These are phyloP conservation scores for Ceuthmochares aereus DNA, from an alignment of 2,113 vertebrate genomes.

Conservation along the genomic window DNA sequence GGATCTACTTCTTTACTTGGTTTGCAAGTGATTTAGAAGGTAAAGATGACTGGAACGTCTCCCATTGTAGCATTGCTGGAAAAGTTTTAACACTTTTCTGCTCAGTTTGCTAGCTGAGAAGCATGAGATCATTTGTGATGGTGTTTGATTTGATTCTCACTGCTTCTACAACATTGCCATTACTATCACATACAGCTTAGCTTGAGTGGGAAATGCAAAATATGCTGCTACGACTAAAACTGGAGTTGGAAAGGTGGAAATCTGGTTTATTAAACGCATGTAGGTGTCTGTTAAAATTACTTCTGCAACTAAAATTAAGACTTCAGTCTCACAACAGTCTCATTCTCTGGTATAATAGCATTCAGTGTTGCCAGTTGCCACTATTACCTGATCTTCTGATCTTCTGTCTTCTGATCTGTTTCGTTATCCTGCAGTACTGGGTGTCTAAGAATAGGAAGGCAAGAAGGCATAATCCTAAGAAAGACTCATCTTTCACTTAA, in stretches of 20 bases:
- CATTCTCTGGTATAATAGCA: neutral
- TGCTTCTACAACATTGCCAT: neutral
- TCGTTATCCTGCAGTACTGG: neutral
- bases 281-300: neutral
- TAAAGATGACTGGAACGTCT: neutral
- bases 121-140: fast-evolving
- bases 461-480: neutral
- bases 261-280: neutral
- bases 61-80: neutral
- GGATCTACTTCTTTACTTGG: neutral
- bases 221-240: neutral
- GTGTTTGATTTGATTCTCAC: neutral
- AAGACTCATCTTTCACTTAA: neutral
- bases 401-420: neutral
- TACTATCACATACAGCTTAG: neutral
- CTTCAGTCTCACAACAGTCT: neutral
- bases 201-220: constrained; percentile 12
- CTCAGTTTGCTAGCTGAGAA: neutral
- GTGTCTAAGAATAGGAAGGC: neutral
- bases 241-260: constrained; percentile 3
- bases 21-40: neutral
- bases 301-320: neutral
- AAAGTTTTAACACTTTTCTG: constrained; percentile 39
- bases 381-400: no score
- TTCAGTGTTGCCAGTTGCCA: neutral